Conservation (phyloP, 2,797 vertebrate species). For the Eupleurogrammus muticus region DNA sequence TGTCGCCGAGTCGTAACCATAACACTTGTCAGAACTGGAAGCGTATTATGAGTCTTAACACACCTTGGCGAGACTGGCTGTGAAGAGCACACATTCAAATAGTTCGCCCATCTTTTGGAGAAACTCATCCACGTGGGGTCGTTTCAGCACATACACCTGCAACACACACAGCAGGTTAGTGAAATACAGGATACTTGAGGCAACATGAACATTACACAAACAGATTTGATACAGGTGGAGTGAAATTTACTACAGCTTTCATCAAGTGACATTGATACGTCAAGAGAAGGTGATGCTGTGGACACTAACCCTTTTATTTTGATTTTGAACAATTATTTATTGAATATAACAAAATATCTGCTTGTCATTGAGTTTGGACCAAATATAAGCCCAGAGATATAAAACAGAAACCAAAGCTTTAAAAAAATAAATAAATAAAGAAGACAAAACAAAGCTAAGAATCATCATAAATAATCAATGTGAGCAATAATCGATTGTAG, state of each 20-base stretch:
- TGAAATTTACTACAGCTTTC: background rate
- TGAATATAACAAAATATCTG: too few species aligned
- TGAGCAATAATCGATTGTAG: too few species aligned
- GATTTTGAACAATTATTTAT: too few species aligned
- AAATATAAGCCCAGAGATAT: too few species aligned
- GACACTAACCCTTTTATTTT: too few species aligned
- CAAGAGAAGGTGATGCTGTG: background rate
- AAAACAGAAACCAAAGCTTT: too few species aligned
- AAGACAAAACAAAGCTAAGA: too few species aligned
- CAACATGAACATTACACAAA: background rate
- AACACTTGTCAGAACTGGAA: background rate
- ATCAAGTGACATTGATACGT: background rate
- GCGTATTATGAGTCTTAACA: conserved; percentile 12
- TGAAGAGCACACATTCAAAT: conserved; percentile 98
- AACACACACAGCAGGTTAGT: conserved; percentile 25
- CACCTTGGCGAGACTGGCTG: conserved; percentile 97
- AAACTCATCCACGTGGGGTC: conserved; percentile 96
- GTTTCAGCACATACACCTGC: conserved; percentile 96
- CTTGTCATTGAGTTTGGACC: too few species aligned
- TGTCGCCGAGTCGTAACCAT: conserved; percentile 9
- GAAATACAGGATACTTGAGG: background rate
- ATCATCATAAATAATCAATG: too few species aligned
- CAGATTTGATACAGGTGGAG: background rate
- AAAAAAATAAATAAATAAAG: too few species aligned
- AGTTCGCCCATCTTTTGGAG: conserved; percentile 97